These are phyloP conservation scores for Actinernus sp. DNA, from an alignment of 92 coral and sea anemone genomes.

Conservation along the genomic window DNA sequence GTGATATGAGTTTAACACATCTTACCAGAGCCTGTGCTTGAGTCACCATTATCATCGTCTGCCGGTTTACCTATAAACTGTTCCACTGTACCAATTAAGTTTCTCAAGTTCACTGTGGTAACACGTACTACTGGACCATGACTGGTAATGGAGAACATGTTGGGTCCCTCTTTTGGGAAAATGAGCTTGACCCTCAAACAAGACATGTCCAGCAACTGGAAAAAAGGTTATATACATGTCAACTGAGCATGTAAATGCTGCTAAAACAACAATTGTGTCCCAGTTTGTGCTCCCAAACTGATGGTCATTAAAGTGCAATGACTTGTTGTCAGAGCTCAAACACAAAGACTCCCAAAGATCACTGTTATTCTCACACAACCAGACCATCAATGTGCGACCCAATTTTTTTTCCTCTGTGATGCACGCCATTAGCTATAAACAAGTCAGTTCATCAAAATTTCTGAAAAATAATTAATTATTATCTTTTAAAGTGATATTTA, in stretches of 20 bases:
- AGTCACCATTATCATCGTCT: background rate
- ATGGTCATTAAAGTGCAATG: background rate
- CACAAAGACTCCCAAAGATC: no score
- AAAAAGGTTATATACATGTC: background rate
- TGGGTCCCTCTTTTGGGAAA: conserved; percentile 10
- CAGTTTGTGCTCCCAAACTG: background rate
- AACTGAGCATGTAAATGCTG: no score
- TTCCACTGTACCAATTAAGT: conserved; percentile 4
- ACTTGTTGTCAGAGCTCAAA: no score
- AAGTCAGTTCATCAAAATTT: no score
- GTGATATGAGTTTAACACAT: no score
- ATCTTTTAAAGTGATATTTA: no score
- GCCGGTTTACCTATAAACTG: conserved; percentile 1
- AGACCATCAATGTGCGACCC: no score
- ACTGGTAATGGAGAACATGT: conserved; percentile 7
- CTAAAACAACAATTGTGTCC: background rate
- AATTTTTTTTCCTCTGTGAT: no score
- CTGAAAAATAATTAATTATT: no score
- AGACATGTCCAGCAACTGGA: conserved; percentile 31
- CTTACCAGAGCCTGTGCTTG: no score
- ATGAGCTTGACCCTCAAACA: conserved; percentile 25
- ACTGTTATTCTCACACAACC: no score
- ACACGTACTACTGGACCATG: conserved; percentile 19
- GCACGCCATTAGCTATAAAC: no score
- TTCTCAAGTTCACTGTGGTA: conserved; percentile 15